phyloP scores from a whole-genome alignment of 2,797 vertebrate genomes.

The Spizella passerina region DNA sequence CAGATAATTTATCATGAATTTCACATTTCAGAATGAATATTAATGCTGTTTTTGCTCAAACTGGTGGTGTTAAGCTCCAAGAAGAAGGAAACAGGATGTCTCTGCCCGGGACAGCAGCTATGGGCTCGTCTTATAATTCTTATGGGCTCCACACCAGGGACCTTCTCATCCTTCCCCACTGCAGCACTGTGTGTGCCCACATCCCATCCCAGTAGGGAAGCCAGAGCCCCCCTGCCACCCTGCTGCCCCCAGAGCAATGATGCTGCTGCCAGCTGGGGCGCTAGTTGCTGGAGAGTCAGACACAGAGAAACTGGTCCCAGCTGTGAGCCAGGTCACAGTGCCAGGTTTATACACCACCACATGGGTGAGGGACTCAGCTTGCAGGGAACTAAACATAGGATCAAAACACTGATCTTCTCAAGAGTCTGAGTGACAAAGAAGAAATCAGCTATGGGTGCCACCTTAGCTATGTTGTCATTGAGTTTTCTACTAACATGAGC shows the following conservation, averaged over 20 bases:
- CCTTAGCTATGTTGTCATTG: accelerated
- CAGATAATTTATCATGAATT: neutral
- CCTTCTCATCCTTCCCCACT: neutral
- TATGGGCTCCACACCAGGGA: accelerated
- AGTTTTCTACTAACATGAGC: neutral
- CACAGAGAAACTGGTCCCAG: neutral
- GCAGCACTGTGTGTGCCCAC: neutral
- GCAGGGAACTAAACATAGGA: neutral
- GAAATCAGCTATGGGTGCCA: neutral
- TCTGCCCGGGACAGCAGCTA: accelerated
- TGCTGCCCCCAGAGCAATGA: accelerated
- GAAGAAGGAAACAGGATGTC: neutral
- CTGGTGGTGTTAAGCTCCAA: neutral
- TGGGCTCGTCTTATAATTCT: neutral
- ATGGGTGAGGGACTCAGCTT: neutral
- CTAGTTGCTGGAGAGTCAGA: neutral
- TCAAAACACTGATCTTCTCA: neutral
- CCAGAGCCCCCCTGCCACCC: neutral
- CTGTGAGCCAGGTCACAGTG: neutral
- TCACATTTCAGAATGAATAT: neutral
- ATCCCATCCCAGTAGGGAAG: neutral
- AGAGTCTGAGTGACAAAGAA: neutral
- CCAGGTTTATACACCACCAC: neutral
- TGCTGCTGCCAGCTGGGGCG: neutral
- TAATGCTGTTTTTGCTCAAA: neutral